phyloP scores from a whole-genome alignment of 1,140 invertebrate species.

The Eriocheir sinensis region DNA sequence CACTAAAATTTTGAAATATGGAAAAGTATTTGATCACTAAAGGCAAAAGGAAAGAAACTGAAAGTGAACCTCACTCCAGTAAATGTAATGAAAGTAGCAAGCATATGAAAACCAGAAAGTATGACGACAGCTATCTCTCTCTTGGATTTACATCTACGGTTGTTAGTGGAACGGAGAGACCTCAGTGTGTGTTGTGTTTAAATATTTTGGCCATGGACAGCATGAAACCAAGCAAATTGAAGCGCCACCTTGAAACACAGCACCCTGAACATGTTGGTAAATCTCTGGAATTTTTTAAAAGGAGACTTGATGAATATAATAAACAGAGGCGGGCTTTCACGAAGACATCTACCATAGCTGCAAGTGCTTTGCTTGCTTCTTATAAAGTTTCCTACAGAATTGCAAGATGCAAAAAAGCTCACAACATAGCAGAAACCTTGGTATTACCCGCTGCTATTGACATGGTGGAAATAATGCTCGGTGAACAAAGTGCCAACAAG shows the following conservation, averaged over 20 bases:
- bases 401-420: conserved; percentile 56
- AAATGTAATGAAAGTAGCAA: conserved; percentile 55
- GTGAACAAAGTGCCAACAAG: conserved; percentile 67
- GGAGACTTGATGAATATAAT: conserved; percentile 19
- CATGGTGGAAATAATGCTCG: conserved; percentile 74
- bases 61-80: conserved; percentile 28
- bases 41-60: conserved; percentile 52
- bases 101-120: conserved; percentile 51
- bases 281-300: conserved; percentile 45
- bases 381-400: conserved; percentile 68
- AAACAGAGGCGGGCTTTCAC: conserved; percentile 46
- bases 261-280: conserved; percentile 58
- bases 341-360: conserved; percentile 33
- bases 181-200: conserved; percentile 47
- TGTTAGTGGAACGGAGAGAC: conserved; percentile 56
- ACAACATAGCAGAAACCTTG: conserved; percentile 61
- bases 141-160: conserved; percentile 51
- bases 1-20: too few species aligned
- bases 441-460: conserved; percentile 73
- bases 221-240: conserved; percentile 50
- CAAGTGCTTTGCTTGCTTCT: conserved; percentile 52
- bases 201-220: conserved; percentile 55
- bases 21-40: too few species aligned
- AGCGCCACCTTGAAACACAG: conserved; percentile 52
- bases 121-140: conserved; percentile 38